A percentile compares a stretch with the other conserved stretches of the same genome.
Evolutionary conservation across 2,797 vertebrate species (phyloP).

Genomic region (Ispidina picta): DNA sequence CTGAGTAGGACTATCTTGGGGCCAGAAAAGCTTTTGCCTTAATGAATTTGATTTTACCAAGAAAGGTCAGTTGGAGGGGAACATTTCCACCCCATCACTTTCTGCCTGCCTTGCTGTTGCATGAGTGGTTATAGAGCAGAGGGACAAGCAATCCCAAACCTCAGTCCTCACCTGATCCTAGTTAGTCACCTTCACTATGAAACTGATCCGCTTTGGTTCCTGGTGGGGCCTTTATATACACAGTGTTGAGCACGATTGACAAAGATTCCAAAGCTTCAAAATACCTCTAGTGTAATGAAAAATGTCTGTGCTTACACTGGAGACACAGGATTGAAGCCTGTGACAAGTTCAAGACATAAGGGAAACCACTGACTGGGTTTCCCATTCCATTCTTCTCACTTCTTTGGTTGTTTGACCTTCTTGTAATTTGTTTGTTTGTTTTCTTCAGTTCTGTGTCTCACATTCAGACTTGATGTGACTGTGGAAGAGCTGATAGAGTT

Average conservation of each 20-base stretch:
- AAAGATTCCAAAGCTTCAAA: constrained; percentile 16
- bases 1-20: background rate
- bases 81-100: background rate
- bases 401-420: constrained; percentile 23
- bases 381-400: background rate
- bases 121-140: background rate
- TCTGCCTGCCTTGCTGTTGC: background rate
- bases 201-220: background rate
- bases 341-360: background rate
- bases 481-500: background rate
- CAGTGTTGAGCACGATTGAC: background rate
- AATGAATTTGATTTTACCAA: constrained; percentile 24
- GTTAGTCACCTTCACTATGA: constrained; percentile 33
- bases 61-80: constrained; percentile 34
- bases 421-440: constrained; percentile 20
- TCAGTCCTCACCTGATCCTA: constrained; percentile 1
- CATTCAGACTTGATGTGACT: background rate
- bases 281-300: constrained; percentile 22
- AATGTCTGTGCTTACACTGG: constrained; percentile 10
- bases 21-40: constrained; percentile 29
- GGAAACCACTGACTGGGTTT: constrained; percentile 5
- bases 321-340: background rate
- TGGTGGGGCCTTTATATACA: background rate
- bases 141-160: background rate
- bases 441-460: background rate